Base-by-base conservation (phyloP, 2,113 vertebrate species). In the Athene cunicularia region DNA sequence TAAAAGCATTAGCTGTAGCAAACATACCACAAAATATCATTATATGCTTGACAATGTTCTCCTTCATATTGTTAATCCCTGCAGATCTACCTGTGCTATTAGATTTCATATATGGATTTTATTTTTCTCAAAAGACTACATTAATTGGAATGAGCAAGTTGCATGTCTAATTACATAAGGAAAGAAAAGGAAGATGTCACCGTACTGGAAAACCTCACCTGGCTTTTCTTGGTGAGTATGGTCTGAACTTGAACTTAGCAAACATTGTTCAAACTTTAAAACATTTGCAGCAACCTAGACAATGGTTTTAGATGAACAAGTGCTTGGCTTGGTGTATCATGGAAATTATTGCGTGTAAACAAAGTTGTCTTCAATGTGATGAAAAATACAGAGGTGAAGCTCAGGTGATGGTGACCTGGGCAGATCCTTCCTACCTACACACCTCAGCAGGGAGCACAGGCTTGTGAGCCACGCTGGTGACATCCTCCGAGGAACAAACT, bases 1-100 rank as follows among this genome's bases (percentile, higher is more conserved):
- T 97, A 96, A 96, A 93, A 93, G 59, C 74, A 91, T 95, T 96
- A 93, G 88, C 64, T 88, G 91, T 63, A 85, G 92, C 91, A 96
- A 91, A 86, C 79, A 68, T 88, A 90, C 70, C 64, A 90, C 93
- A 94, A 96, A 95, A 94, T 53, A 94, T 96, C 83, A 96, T 96
- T 96, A 96, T 72, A 43, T 63, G 72, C 85, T 96, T 97, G 93
- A 95, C 94, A 96, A 26, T 80, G 82, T 93, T 96, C 63, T 95
- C 62, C 77, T 95, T 97, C 85, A 95, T 92, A 74, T 72, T 47
- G 68, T 87, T 91, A 95, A 91, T 91, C 72, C 59, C 80, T 73
- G 81, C 72, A 97, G 90, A 94, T 73, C 55, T 92, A 93, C 90
- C 88, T 88, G 75, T 70, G 88, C 81, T 91, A 92, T 97, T 96